A percentile compares a stretch with the other conserved stretches of the same genome.
Evolutionary conservation across 2,113 vertebrate species (phyloP).

Genomic region (Sylvilagus bachmani): DNA sequence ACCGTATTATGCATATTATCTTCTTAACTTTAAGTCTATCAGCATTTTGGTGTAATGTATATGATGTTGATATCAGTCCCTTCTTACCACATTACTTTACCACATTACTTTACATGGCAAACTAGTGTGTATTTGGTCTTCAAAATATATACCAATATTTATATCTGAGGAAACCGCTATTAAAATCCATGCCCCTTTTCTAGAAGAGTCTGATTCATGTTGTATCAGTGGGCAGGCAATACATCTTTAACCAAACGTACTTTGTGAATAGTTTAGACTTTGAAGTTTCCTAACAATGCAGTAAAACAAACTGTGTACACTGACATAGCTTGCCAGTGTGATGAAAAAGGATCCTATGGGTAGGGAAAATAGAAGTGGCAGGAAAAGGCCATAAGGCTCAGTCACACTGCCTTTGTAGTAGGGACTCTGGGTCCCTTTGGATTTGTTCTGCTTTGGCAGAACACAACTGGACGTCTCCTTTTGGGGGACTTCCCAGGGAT

Average conservation of each 20-base stretch:
- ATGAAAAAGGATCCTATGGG: not conserved
- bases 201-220: not conserved
- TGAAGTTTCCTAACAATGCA: not conserved
- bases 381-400: slow-evolving; percentile 33
- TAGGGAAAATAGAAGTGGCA: slow-evolving; percentile 51
- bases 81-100: not conserved
- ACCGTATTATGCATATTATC: not conserved
- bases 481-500: slow-evolving; percentile 67
- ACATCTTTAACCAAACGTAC: not conserved
- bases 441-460: slow-evolving; percentile 57
- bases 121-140: not conserved
- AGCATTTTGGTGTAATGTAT: not conserved
- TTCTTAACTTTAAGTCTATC: not conserved
- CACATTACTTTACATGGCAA: not conserved
- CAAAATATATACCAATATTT: not conserved
- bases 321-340: not conserved
- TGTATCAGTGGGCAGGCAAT: not conserved
- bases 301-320: not conserved
- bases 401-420: slow-evolving; percentile 24
- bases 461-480: slow-evolving; percentile 65
- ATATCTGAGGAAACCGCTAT: not conserved
- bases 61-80: not conserved
- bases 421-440: slow-evolving; percentile 50
- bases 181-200: not conserved
- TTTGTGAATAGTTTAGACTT: not conserved